Evolutionary conservation across 2,888 invertebrate species (phyloP).

Genomic region (Mythimna pallens): DNA sequence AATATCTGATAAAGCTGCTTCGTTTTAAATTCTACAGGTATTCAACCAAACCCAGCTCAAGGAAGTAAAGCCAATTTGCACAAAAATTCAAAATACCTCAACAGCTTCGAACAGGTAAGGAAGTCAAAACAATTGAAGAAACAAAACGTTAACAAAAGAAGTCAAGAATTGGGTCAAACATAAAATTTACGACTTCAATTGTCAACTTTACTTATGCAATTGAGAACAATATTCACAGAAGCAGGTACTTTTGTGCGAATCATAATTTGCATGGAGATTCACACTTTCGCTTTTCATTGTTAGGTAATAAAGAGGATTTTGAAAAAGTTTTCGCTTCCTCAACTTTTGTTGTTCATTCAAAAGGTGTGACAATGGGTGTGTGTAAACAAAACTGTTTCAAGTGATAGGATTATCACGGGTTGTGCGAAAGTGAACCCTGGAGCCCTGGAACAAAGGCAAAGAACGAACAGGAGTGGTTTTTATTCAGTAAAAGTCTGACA

Average conservation of each 20-base stretch:
- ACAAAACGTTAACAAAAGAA: slow-evolving; percentile 69
- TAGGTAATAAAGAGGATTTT: slow-evolving; percentile 72
- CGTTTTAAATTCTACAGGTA: background rate
- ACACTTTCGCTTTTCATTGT: slow-evolving; percentile 87
- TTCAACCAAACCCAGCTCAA: slow-evolving; percentile 13
- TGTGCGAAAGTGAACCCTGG: too few species aligned
- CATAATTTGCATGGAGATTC: slow-evolving; percentile 82
- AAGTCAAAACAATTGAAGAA: slow-evolving; percentile 71
- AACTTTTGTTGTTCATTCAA: slow-evolving; percentile 57
- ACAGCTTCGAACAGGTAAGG: slow-evolving; percentile 70
- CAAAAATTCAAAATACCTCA: slow-evolving; percentile 26
- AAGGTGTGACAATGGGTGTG: slow-evolving; percentile 41
- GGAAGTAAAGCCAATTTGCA: slow-evolving; percentile 29
- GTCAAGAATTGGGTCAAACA: slow-evolving; percentile 76
- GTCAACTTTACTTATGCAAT: slow-evolving; percentile 79
- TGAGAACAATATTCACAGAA: slow-evolving; percentile 62
- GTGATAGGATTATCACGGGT: slow-evolving; percentile 7
- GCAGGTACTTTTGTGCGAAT: slow-evolving; percentile 79
- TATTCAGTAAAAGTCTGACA: too few species aligned
- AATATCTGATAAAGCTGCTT: background rate
- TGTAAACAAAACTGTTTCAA: slow-evolving; percentile 44
- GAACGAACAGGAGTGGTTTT: too few species aligned
- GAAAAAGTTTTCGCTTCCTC: slow-evolving; percentile 61
- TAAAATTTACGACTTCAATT: slow-evolving; percentile 82
- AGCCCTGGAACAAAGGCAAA: too few species aligned